phyloP scores from a whole-genome alignment of 2,797 vertebrate genomes.

The Dryobates pubescens region DNA sequence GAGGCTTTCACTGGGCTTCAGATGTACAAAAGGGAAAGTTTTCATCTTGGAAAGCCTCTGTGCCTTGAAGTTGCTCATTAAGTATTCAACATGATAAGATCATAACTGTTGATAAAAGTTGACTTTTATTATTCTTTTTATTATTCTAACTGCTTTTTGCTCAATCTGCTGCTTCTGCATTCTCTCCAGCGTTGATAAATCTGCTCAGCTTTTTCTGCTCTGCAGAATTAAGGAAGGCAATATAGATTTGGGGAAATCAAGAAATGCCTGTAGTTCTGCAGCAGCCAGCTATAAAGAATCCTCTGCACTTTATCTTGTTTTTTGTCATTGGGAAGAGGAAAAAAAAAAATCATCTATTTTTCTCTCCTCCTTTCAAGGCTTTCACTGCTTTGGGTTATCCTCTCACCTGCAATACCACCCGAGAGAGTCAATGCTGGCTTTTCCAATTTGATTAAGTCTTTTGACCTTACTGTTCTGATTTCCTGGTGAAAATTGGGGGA shows the following conservation, averaged over 20 bases:
- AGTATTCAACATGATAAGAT: neutral
- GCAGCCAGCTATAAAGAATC: neutral
- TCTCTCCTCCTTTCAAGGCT: neutral
- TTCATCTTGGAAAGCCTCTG: neutral
- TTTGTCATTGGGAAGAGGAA: neutral
- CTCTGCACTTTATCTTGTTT: neutral
- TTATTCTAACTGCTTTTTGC: neutral
- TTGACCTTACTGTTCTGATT: neutral
- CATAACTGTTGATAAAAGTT: neutral
- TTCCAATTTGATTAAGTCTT: neutral
- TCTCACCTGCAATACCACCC: neutral
- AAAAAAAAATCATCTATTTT: neutral
- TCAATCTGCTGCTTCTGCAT: neutral
- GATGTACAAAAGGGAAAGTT: neutral
- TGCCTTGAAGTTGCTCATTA: neutral
- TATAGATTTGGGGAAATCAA: neutral
- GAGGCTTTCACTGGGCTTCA: neutral
- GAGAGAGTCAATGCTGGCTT: neutral
- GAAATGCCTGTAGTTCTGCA: neutral
- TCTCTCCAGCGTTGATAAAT: neutral
- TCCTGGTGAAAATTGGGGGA: neutral
- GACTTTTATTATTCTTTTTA: neutral
- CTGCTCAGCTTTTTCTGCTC: neutral
- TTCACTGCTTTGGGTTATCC: neutral
- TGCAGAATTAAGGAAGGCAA: neutral